phyloP scores from a whole-genome alignment of 2,888 invertebrate species.

The Philonicus albiceps region DNA sequence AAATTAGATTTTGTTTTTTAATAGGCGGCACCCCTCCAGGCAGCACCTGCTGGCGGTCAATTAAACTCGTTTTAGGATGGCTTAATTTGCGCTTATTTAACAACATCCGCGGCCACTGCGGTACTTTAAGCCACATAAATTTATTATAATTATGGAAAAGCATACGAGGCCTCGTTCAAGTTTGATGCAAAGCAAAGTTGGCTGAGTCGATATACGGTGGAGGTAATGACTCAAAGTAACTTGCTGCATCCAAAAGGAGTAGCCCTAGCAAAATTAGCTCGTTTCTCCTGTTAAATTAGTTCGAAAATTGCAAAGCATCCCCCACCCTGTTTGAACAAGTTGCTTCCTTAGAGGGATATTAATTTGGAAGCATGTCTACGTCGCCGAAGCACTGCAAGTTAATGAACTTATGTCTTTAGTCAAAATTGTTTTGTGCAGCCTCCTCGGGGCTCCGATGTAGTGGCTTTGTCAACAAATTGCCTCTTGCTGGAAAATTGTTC shows the following conservation, averaged over 20 bases:
- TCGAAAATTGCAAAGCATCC: neutral
- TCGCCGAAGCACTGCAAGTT: neutral
- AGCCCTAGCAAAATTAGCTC: neutral
- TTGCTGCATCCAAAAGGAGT: neutral
- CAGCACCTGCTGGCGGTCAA: neutral
- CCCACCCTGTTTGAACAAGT: neutral
- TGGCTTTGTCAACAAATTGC: neutral
- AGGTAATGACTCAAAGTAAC: neutral
- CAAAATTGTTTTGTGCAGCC: neutral
- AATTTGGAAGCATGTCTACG: neutral
- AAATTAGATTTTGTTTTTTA: slow-evolving; percentile 45
- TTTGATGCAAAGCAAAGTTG: neutral
- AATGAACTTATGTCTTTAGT: neutral
- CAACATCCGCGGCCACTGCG: neutral
- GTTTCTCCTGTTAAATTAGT: neutral
- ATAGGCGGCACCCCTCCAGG: neutral
- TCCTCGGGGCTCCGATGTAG: neutral
- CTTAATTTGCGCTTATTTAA: neutral
- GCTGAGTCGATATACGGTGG: neutral
- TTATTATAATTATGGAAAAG: neutral
- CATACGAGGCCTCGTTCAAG: neutral
- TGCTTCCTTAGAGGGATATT: neutral
- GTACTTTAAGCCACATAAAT: neutral
- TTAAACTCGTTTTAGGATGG: neutral
- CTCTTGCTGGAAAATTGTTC: neutral